phyloP scores from a whole-genome alignment of 2,797 vertebrate species.

The Paramormyrops hopkinsi region DNA sequence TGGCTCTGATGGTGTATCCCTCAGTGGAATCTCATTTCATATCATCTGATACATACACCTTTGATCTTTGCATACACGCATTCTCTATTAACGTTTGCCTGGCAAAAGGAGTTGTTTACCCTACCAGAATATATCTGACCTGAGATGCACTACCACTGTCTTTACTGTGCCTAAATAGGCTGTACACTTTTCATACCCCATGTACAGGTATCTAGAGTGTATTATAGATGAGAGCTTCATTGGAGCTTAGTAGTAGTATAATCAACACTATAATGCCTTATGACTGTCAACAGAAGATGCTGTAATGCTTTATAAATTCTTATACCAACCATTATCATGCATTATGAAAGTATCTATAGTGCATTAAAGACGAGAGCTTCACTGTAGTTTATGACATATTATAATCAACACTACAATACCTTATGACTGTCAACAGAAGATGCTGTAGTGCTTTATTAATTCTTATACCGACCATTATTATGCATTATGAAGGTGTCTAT shows the following conservation, averaged over 20 bases:
- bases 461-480: not conserved
- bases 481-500: not conserved
- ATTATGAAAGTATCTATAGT: not conserved
- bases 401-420: not conserved
- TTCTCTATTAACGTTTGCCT: constrained; percentile 27
- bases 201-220: not conserved
- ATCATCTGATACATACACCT: constrained; percentile 21
- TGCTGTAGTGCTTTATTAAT: not conserved
- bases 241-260: not conserved
- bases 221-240: not conserved
- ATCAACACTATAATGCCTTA: not conserved
- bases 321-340: not conserved
- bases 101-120: not conserved
- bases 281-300: not conserved
- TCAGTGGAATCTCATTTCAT: not conserved
- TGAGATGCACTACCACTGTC: not conserved
- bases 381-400: not conserved
- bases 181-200: not conserved
- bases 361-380: not conserved
- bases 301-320: not conserved
- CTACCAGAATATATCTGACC: constrained; percentile 3
- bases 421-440: not conserved
- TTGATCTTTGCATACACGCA: constrained; percentile 27
- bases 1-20: constrained; percentile 1
- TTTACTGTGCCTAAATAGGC: not conserved